Base-by-base conservation (phyloP, 2,888 invertebrate species). In the Spilarctia lutea region DNA sequence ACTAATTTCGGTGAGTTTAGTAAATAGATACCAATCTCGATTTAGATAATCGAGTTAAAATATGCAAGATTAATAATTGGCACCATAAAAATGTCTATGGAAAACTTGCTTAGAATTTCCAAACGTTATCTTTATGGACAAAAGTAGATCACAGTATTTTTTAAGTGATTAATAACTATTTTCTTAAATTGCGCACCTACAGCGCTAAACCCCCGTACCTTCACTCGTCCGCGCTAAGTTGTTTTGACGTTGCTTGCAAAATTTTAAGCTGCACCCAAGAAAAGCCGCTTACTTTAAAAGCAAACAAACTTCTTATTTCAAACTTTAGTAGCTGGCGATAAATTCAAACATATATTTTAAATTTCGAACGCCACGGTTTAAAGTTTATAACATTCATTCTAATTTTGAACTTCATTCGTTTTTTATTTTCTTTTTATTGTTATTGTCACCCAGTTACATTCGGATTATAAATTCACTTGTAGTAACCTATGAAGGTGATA, bases 241-340 rank as follows among this genome's bases (percentile, higher is more conserved):
- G 68, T 69, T 3, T 74, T 24, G 83, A 84, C 86, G 71, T 73
- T 76, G 76, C 82, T 79, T 77, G 80, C 67, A 75, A 81, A 63
- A 80, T 79, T 82, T 81, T 85, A 85, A 85, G 85, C 85, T 72
- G 75, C 69, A 65, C 73, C 45, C 72, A 81, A 79, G 83, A 79
- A 84, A 93, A 93, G 93, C 93, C 84, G 93, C 93, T 93, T 93
- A 93, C 87, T 93, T 91, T 93, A 92, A 92, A 93, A 93, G 93
- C 91, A 81, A 77, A 68, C 18, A 65, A 56, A 85, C 76, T 75
- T 84, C 82, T 78, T 77, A 75, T 68, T 68, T 73, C 7, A 70
- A 82, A 78, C 74, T 84, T 83, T 66, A 60, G 42, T 39, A 63
- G 13, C 63, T 35, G 45, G 78, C 78, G 74, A 68, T 71, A 74